Base-by-base conservation (phyloP, 2,888 invertebrate genomes). In the Salticus scenicus region DNA sequence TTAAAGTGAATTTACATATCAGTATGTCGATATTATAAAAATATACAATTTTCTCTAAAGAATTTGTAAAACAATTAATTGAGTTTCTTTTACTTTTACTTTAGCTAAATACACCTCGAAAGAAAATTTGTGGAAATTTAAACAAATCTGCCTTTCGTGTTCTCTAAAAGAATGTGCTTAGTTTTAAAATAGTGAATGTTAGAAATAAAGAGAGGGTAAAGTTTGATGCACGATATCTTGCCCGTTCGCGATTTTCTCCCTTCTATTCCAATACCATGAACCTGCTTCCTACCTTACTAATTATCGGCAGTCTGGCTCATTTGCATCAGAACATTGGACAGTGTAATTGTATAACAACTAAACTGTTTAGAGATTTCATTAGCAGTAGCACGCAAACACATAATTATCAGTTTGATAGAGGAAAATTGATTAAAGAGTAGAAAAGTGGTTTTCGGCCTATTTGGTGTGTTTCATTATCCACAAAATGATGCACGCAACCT, bases 261-360 rank as follows among this genome's bases (percentile, higher is more conserved):
- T 47, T 47, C 42, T 14, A 12, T 67, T 67, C 75, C 82, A 82
- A 82, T 82, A 82, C 51, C 41, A 57, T 57, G 14, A 67, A 70
- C 42, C 42, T 66, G 64, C 66, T 14, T 24, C 57, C 27, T 33
- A 70, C 69, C 72, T 42, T 28, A 64, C 77, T 84, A 84, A 84
- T 84, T 84, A 84, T 84, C 73, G 84, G 83, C 66, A 84, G 77
- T 77, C 73, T 71, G 41, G 57, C 84, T 84, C 84, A 84, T 84
- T 84, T 84, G 77, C 84, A 84, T 84, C 30, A 69, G 78, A 73
- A 67, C 84, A 84, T 84, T 84, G 84, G 84, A 74, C 77, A 84
- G 84, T 84, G 78, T 78, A 84, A 84, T 84, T 84, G 84, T 78
- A 78, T 84, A 84, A 84, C 84, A 84, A 78, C 78, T 78, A 69